Evolutionary conservation across 2,113 vertebrate species (phyloP), one percentile per base, ranked within the genome.

Genomic region (Oenanthe melanoleuca): DNA sequence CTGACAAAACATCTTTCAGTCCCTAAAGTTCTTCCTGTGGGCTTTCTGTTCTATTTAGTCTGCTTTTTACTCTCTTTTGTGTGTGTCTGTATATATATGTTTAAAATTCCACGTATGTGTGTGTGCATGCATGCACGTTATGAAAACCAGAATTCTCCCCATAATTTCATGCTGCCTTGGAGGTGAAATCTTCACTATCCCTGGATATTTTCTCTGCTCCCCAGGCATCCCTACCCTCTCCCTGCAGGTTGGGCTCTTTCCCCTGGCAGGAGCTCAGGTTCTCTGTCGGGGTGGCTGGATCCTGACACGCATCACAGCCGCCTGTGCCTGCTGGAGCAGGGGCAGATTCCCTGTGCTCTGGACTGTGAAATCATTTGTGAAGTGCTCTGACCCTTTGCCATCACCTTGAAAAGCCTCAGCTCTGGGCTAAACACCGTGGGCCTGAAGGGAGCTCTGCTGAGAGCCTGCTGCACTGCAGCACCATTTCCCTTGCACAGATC

Each of bases 281-380:
- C 73, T 56, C 24, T 3, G 6, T 23, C 0, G 0, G 11, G 17
- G 6, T 33, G 60, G 15, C 40, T 26, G 52, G 28, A 45, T 79
- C 66, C 83, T 53, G 4, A 53, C 37, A 59, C 0, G 16, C 64
- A 14, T 15, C 38, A 57, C 71, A n/a, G 66, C 71, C 72, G 55
- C 59, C 33, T 42, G 33, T 4, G 12, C 69, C 79, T 80, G 83
- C 86, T 80, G 3, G 4, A 70, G 64, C 80, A 78, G 80, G 33
- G 77, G 64, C 60, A 81, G n/a, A 55, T 79, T 44, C 65, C 82
- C 45, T 89, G 88, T 29, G 50, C 65, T 50, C 59, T 37, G 89
- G 67, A 24, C 82, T 92, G 82, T 22, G 4, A 80, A 94, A 88
- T 86, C 88, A 17, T 85, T 80, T 93, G 90, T 92, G 86, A 89